A percentile compares a stretch with the other conserved stretches of the same genome.
These are phyloP conservation scores for Barnardius zonarius DNA, from an alignment of 2,113 vertebrate species.

Conservation along the genomic window DNA sequence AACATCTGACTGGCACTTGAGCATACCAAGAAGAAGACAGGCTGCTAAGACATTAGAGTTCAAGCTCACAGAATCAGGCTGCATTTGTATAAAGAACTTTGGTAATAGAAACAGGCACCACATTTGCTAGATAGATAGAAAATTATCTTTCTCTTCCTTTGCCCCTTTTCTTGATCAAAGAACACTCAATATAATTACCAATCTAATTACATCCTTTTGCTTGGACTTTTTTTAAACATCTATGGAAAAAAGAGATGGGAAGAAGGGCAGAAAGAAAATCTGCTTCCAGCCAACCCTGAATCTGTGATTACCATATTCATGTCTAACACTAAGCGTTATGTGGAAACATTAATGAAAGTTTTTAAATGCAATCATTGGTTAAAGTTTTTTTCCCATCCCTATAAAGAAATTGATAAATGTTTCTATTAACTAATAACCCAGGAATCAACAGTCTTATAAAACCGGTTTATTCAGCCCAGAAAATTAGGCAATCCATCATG, in stretches of 20 bases:
- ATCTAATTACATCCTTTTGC: conserved; percentile 61
- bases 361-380: conserved; percentile 92
- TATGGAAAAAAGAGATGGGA: not conserved
- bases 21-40: not conserved
- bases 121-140: conserved; percentile 28
- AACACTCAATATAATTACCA: conserved; percentile 55
- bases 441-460: conserved; percentile 97
- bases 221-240: conserved; percentile 25
- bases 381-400: conserved; percentile 69
- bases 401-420: conserved; percentile 88
- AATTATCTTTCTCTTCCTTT: conserved; percentile 47
- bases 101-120: not conserved
- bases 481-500: conserved; percentile 99
- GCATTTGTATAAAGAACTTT: not conserved
- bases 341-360: conserved; percentile 86
- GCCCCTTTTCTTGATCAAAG: conserved; percentile 64
- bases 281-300: conserved; percentile 42
- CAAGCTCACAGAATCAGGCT: not conserved
- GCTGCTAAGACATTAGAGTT: not conserved
- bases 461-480: conserved; percentile 90
- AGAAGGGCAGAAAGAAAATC: not conserved
- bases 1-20: not conserved
- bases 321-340: conserved; percentile 82
- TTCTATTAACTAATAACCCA: conserved; percentile 97
- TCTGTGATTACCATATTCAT: conserved; percentile 70